phyloP scores from a whole-genome alignment of 2,888 invertebrate genomes.

The Epinotia demarniana region DNA sequence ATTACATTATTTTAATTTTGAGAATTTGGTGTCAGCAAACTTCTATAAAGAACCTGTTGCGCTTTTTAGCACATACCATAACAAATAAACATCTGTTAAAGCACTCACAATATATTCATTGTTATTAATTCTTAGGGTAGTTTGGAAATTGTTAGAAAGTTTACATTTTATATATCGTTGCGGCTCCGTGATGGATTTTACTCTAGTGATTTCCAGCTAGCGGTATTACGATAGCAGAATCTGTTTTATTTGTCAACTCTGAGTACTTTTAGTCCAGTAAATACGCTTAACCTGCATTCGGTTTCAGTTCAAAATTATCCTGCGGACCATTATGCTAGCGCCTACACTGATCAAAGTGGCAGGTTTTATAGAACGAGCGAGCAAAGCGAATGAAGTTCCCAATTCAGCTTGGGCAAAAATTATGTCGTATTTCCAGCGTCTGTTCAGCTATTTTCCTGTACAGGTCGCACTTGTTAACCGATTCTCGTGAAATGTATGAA shows the following conservation, averaged over 20 bases:
- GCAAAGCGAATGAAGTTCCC: no score
- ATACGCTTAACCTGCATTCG: constrained; percentile 11
- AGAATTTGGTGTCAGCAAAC: no score
- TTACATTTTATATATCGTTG: constrained; percentile 20
- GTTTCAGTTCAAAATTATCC: constrained; percentile 13
- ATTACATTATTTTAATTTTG: no score
- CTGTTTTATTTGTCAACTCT: constrained; percentile 24
- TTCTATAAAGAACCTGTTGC: no score
- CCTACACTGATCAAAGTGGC: not conserved
- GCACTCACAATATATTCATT: not conserved
- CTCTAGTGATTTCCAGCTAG: constrained; percentile 23
- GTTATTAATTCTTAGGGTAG: constrained; percentile 10
- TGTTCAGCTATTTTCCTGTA: no score
- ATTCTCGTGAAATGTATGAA: no score
- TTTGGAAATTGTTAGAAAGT: constrained; percentile 3
- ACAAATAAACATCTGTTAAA: not conserved
- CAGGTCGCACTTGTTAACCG: no score
- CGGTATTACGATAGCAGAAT: constrained; percentile 16
- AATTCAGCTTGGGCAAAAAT: no score
- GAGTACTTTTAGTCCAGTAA: constrained; percentile 3
- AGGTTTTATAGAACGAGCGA: not conserved
- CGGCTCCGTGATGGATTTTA: constrained; percentile 15
- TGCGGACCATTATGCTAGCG: not conserved
- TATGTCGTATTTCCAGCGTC: no score
- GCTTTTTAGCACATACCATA: not conserved